Evolutionary conservation across 2,797 vertebrate species (phyloP), one percentile per base, ranked within the genome.

Genomic region (Morelia viridis): DNA sequence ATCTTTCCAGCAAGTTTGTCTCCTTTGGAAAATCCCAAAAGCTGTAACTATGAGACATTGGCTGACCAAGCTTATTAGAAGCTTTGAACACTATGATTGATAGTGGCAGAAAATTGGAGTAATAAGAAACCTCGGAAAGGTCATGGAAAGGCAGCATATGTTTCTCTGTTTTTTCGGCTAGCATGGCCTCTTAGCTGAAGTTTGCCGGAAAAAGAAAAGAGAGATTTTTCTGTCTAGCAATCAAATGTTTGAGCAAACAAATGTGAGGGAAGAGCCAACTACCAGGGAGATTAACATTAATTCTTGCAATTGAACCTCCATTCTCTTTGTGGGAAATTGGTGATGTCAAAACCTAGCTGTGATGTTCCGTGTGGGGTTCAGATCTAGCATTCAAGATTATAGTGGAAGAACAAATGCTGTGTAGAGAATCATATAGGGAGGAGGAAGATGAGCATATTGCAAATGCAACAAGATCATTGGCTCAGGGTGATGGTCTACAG

Each of bases 1-100:
- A 91, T 35, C 85, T 84, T 89, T 92, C 91, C 88, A 61, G 22
- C 35, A 96, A 86, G 83, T 85, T 90, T 56, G 61, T 56, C 89
- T 94, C 88, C 89, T 91, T 92, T 89, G 24, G 62, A 91, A 93
- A 85, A 64, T 84, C 46, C 84, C 57, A 86, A 84, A 58, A 57
- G 56, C 76, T 83, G n/a, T 64, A 90, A 88, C 28, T 87, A 85
- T 28, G 41, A 85, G 88, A 87, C 88, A 68, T 84, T 93, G 91
- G 90, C 84, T 92, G 91, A 46, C 13, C 57, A 19, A 64, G 28
- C 12, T 87, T 56, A 92, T 87, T 92, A 87, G 71, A 62, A 65
- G 28, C 15, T 8, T 83, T 83, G 65, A 91, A 35, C n/a, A 84
- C 41, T 46, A 88, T 89, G 87, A 12, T 80, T 28, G 87, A 57